These are phyloP conservation scores for Coryphaenoides rupestris DNA, from an alignment of 2,113 vertebrate genomes.

Conservation along the genomic window DNA sequence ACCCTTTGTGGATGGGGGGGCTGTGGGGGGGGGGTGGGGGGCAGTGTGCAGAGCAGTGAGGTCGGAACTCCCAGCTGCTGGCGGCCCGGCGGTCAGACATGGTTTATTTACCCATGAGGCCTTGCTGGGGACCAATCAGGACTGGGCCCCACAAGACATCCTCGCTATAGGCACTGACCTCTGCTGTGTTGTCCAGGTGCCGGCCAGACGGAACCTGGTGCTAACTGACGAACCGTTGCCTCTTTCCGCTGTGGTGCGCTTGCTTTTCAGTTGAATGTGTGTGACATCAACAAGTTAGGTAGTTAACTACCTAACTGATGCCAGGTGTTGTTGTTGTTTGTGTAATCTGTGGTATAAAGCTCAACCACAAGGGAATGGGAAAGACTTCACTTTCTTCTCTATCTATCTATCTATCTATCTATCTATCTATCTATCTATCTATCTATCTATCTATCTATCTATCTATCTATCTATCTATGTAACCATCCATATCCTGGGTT, in stretches of 20 bases:
- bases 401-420: not conserved
- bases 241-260: not conserved
- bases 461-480: too few relatives aligned
- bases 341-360: too few relatives aligned
- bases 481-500: not conserved
- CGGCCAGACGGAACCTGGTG: slow-evolving; percentile 40
- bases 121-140: slow-evolving; percentile 37
- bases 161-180: slow-evolving; percentile 32
- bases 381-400: not conserved
- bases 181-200: slow-evolving; percentile 54
- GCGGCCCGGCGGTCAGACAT: slow-evolving; percentile 61
- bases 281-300: too few relatives aligned
- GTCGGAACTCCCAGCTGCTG: slow-evolving; percentile 40
- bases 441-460: too few relatives aligned
- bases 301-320: too few relatives aligned
- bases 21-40: slow-evolving; percentile 45
- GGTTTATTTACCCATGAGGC: slow-evolving; percentile 66
- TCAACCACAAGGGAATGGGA: too few relatives aligned
- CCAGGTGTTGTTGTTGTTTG: too few relatives aligned
- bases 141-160: slow-evolving; percentile 64
- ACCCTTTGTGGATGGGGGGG: slow-evolving; percentile 37
- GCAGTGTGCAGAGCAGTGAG: slow-evolving; percentile 38
- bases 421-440: not conserved
- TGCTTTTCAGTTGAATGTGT: too few relatives aligned
- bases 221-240: not conserved